Base-by-base conservation (phyloP, 2,113 vertebrate species). In the Ceyx margarethae region DNA sequence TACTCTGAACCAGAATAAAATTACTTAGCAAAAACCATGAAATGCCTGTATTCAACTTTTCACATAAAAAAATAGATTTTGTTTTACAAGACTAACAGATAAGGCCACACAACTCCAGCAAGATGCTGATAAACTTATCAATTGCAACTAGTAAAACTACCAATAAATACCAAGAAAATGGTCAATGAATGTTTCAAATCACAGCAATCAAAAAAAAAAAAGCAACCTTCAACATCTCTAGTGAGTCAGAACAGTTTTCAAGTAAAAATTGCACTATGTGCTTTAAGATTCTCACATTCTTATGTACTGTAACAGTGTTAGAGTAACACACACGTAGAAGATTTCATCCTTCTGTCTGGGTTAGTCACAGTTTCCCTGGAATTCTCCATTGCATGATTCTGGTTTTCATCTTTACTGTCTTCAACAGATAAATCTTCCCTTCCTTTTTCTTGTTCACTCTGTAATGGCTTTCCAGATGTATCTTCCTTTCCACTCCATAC, bases 91-190 rank as follows among this genome's bases (percentile, higher is more conserved):
- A 97, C 85, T 85, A 96, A 95, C 80, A 97, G 88, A 92, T 96
- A 97, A 98, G 97, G 97, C 96, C 96, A 96, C 92, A 95, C 96
- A 94, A 96, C 83, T 92, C 95, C 89, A 96, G 90, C 61, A 87
- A 94, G 58, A 93, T 85, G 95, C 75, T 95, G 91, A 95, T 48
- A 94, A 86, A 42, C 4, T 9, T 74, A 76, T 72, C 9, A 87
- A 85, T 82, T 97, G 45, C 61, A 95, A 69, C 16, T 56, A 66
- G 69, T 93, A 95, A 94, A 95, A 94, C 96, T 95, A 92, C 50
- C 68, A 97, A 97, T 97, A 98, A 97, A 97, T 97, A 98, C 64
- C 18, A 95, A 92, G 85, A 91, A 89, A 95, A 85, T 92, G 21
- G 84, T 93, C 56, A 50, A 50, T 54, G 46, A 73, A 22, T 86